These are phyloP conservation scores for Coregonus clupeaformis DNA, from an alignment of 2,113 vertebrate genomes.

Conservation along the genomic window DNA sequence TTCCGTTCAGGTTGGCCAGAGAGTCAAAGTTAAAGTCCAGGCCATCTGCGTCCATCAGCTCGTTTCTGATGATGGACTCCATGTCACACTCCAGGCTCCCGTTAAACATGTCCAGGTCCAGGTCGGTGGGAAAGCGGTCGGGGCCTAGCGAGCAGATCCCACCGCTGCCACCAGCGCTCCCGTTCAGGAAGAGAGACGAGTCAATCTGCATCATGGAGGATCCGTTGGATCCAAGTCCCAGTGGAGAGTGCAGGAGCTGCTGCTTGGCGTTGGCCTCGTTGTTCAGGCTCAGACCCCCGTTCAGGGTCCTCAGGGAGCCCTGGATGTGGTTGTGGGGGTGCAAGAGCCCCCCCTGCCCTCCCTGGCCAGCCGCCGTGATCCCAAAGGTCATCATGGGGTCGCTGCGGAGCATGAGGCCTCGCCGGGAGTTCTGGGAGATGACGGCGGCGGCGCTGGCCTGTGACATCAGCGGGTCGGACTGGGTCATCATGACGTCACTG, in stretches of 20 bases:
- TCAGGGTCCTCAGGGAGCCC: slow-evolving; percentile 79
- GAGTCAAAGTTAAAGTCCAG: slow-evolving; percentile 99
- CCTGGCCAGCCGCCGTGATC: slow-evolving; percentile 39
- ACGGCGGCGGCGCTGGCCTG: slow-evolving; percentile 92
- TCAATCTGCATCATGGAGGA: slow-evolving; percentile 90
- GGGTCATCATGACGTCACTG: slow-evolving; percentile 99
- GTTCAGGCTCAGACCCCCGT: slow-evolving; percentile 82
- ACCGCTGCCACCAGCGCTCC: slow-evolving; percentile 61
- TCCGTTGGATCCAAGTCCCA: slow-evolving; percentile 55
- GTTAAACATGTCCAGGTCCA: slow-evolving; percentile 99
- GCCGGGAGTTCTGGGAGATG: slow-evolving; percentile 88
- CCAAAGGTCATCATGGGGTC: slow-evolving; percentile 96
- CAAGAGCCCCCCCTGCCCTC: slow-evolving; percentile 72
- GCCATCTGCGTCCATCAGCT: slow-evolving; percentile 96
- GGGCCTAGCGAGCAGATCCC: slow-evolving; percentile 81
- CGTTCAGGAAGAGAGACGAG: slow-evolving; percentile 90
- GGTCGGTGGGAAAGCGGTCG: slow-evolving; percentile 93
- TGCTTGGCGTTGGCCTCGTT: slow-evolving; percentile 90
- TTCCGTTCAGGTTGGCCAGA: slow-evolving; percentile 88
- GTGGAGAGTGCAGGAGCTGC: slow-evolving; percentile 84
- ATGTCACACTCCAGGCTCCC: slow-evolving; percentile 98
- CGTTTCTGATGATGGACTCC: slow-evolving; percentile 97
- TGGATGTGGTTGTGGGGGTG: slow-evolving; percentile 93
- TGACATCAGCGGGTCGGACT: slow-evolving; percentile 98
- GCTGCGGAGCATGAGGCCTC: slow-evolving; percentile 88